These are phyloP conservation scores for Dryocosmus kuriphilus DNA, from an alignment of 2,888 invertebrate species.

Conservation along the genomic window DNA sequence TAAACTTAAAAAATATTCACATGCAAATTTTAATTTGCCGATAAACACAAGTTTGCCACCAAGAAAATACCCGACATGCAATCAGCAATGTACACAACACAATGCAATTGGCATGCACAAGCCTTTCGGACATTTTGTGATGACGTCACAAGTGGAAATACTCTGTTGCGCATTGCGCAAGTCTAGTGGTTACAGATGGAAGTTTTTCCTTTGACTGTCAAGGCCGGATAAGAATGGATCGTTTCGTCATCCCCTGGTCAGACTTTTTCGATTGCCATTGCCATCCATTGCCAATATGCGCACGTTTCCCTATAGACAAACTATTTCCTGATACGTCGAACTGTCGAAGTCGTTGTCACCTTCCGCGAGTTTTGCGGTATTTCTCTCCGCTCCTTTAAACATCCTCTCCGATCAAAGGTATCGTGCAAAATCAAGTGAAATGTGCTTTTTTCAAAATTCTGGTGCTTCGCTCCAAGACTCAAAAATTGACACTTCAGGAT, in stretches of 20 bases:
- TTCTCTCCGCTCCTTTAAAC: background rate
- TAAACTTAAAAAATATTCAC: too few species aligned
- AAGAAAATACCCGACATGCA: too few species aligned
- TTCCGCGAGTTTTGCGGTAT: slow-evolving; percentile 24
- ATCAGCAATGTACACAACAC: too few species aligned
- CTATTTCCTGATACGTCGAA: slow-evolving; percentile 38
- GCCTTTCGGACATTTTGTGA: too few species aligned
- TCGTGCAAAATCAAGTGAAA: background rate
- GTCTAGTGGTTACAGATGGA: background rate
- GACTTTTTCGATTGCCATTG: slow-evolving; percentile 52
- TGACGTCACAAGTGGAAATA: too few species aligned
- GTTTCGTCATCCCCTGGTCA: slow-evolving; percentile 66
- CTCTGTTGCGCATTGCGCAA: background rate
- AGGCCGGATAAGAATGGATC: slow-evolving; percentile 75
- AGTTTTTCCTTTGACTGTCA: slow-evolving; percentile 47
- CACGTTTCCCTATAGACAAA: slow-evolving; percentile 42
- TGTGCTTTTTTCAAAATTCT: background rate
- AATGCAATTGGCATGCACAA: too few species aligned
- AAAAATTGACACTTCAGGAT: background rate
- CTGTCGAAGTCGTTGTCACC: background rate
- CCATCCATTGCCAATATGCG: slow-evolving; percentile 62
- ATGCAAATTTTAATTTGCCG: too few species aligned
- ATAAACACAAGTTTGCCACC: too few species aligned
- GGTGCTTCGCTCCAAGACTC: slow-evolving; percentile 35
- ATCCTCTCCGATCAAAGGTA: background rate